Base-by-base conservation (phyloP, 2,888 invertebrate species). In the Galerucella pusilla region DNA sequence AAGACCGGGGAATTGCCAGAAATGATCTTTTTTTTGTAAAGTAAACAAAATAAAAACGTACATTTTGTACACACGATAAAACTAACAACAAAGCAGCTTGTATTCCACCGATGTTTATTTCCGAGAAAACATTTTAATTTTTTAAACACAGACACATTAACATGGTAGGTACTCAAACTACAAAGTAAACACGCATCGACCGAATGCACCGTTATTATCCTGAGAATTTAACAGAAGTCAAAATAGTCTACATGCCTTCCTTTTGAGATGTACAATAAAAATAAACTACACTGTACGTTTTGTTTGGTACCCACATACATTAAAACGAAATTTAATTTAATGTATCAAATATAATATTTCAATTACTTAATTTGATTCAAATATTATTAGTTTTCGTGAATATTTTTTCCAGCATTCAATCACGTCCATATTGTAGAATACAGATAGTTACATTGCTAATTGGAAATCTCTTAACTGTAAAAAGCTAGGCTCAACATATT, bases 91-190 rank as follows among this genome's bases (percentile, higher is more conserved):
- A 45, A n/a, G 42, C 64, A 64, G 42, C 45, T 64, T 64, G 16
- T 42, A 64, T 45, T 16, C 45, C 6, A 14, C 64, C 45, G 35
- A 4, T 12, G 45, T 64, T 64, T 64, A 35, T 63, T 64, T 64
- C 64, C 16, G 6, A 45, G 64, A 64, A 64, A 45, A 64, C 64
- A 64, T 64, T 42, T 64, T 45, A 54, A 45, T 45, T 64, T 42
- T 35, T 64, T 64, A 42, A 64, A 64, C 64, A 64, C 64, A 64
- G 64, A 64, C 64, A 64, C 64, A 64, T 64, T 64, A 64, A 64
- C 64, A 64, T 64, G 45, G 45, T 16, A 64, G 45, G 45, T 16
- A 64, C 42, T 64, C 42, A 64, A 64, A 64, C 35, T 64, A 64
- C 45, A 45, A 45, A 64, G 45, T 64, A 64, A 64, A 64, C 45